Conservation (phyloP, 2,797 vertebrate species). For the Sibirionetta formosa region DNA sequence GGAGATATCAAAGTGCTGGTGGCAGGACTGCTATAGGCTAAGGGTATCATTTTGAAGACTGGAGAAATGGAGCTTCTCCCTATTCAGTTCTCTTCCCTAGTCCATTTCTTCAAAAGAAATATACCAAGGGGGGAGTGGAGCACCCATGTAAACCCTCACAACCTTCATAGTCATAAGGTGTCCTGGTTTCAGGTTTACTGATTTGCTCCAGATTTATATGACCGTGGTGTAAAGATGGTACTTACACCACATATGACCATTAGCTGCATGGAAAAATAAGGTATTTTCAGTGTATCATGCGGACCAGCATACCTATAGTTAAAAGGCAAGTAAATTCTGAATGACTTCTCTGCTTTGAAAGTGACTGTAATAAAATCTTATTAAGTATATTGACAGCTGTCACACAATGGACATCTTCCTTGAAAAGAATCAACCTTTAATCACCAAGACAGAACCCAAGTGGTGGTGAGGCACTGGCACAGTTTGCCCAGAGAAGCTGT, state of each 20-base stretch:
- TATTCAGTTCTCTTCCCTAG: neutral
- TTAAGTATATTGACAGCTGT: neutral
- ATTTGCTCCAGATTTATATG: neutral
- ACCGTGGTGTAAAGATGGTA: neutral
- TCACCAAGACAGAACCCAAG: neutral
- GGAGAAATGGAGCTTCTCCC: neutral
- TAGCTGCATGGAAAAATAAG: neutral
- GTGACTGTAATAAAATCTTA: neutral
- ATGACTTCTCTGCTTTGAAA: neutral
- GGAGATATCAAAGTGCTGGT: neutral
- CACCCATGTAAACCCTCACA: neutral
- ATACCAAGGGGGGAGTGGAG: accelerated
- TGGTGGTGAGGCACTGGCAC: too few relatives aligned
- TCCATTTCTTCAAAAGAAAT: neutral
- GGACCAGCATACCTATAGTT: neutral
- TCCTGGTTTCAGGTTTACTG: too few relatives aligned
- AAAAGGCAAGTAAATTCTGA: neutral
- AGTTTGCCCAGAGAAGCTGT: too few relatives aligned
- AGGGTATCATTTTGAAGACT: neutral
- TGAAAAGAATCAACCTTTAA: neutral
- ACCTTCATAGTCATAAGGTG: accelerated
- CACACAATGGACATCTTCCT: neutral
- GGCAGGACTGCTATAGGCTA: neutral
- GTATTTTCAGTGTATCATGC: accelerated
- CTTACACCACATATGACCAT: neutral